These are phyloP conservation scores for Turritopsis rubra DNA, from an alignment of 30 jellyfish, hydroid and myxozoan genomes.

Conservation along the genomic window DNA sequence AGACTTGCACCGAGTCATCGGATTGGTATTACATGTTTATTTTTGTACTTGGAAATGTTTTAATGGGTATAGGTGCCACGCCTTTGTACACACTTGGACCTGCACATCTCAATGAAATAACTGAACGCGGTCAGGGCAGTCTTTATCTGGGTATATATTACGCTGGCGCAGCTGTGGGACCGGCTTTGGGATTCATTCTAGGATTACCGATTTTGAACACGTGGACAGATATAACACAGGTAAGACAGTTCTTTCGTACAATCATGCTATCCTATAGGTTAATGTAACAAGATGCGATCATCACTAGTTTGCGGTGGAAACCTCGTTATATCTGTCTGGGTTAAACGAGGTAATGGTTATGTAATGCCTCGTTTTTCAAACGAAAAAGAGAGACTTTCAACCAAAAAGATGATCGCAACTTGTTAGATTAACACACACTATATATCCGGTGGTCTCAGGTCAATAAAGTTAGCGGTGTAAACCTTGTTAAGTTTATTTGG, in stretches of 20 bases:
- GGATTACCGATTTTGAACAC: constrained; percentile 88
- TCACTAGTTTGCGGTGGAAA: too few relatives aligned
- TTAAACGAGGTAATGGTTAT: too few relatives aligned
- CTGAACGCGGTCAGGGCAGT: constrained; percentile 78
- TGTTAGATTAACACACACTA: too few relatives aligned
- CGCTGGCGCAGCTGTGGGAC: constrained; percentile 90
- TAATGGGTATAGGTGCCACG: constrained; percentile 95
- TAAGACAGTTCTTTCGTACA: not conserved
- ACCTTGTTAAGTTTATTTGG: too few relatives aligned
- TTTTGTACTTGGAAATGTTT: constrained; percentile 52
- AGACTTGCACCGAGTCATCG: constrained; percentile 41
- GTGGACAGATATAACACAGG: constrained; percentile 81
- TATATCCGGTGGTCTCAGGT: too few relatives aligned
- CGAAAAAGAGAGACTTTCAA: too few relatives aligned
- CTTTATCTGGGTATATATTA: constrained; percentile 65
- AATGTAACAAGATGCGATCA: too few relatives aligned
- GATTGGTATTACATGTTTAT: constrained; percentile 65
- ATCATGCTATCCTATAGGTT: too few relatives aligned
- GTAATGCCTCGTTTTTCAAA: too few relatives aligned
- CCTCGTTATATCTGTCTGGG: too few relatives aligned
- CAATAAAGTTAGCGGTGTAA: too few relatives aligned
- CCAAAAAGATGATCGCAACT: too few relatives aligned
- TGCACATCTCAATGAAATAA: constrained; percentile 76
- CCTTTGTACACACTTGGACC: constrained; percentile 90
- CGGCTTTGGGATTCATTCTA: constrained; percentile 78